A percentile compares a stretch with the other conserved stretches of the same genome.
phyloP scores from a whole-genome alignment of 1,140 invertebrate species.

The Camponotus pennsylvanicus region DNA sequence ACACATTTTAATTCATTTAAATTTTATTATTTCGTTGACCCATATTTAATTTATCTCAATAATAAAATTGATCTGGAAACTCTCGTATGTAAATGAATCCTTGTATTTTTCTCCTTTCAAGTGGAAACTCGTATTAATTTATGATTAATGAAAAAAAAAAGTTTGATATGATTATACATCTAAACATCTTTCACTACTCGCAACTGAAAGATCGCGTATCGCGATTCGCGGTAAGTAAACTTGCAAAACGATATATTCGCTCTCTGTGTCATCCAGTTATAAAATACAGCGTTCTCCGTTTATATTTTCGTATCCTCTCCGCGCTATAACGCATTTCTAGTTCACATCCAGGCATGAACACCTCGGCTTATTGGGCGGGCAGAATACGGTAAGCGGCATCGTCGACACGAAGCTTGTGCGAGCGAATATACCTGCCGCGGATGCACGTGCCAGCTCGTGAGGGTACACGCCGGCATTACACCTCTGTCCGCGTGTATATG shows the following conservation, averaged over 20 bases:
- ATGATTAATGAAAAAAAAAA: background rate
- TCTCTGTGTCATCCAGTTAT: constrained; percentile 10
- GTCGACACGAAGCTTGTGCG: constrained; percentile 32
- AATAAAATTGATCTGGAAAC: background rate
- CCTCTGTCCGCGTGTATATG: background rate
- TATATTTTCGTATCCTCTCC: constrained; percentile 3
- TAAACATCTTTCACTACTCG: background rate
- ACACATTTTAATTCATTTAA: background rate
- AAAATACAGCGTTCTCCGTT: background rate
- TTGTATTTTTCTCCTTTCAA: background rate
- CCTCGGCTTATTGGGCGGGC: constrained; percentile 54
- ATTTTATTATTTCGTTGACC: background rate
- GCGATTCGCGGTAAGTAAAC: background rate
- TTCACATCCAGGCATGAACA: constrained; percentile 46
- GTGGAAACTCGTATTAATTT: background rate
- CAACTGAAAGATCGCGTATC: background rate
- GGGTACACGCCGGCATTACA: constrained; percentile 2
- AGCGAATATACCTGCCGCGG: constrained; percentile 33
- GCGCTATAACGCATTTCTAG: constrained; percentile 36
- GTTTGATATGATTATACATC: background rate
- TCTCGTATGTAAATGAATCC: background rate
- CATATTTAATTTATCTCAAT: background rate
- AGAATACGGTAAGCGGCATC: constrained; percentile 28
- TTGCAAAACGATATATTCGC: background rate
- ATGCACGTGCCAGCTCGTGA: constrained; percentile 45